Base-by-base conservation (phyloP, 2,888 invertebrate species). In the Diarsia brunnea region DNA sequence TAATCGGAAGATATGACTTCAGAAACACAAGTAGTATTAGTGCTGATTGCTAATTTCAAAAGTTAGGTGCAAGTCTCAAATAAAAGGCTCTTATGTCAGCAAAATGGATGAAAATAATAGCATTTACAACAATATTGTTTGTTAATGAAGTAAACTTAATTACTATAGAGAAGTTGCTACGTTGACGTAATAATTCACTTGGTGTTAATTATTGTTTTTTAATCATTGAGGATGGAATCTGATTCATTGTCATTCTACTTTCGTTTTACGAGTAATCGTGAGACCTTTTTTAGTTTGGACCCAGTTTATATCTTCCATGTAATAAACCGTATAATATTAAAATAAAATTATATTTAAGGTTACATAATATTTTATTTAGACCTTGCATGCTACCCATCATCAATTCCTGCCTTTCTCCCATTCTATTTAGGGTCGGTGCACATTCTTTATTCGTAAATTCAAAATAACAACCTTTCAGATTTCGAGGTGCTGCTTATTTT, bases 271-370 rank as follows among this genome's bases (percentile, higher is more conserved):
- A 89, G 84, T 90, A 92, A 94, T 95, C 92, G 91, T 91, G 91
- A 92, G 91, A 89, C 89, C 86, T 89, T 91, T n/a, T 94, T 92
- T 92, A 90, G 90, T 91, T 93, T 93, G 91, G 91, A 93, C 91
- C 89, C 91, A 91, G 90, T 91, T 91, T 93, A 90, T 91, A 91
- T 92, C 92, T 92, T 94, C 93, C 91, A 92, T 94, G 93, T 93
- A 93, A 92, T 92, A 93, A 89, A 91, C 91, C 90, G 90, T 90
- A 86, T 89, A 93, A 92, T 93, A 92, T 91, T 90, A 90, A 90
- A 92, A 95, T 94, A 95, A 95, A 94, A 89, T 89, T 95, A 91
- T 95, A 95, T 94, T 93, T 95, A 95, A 94, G 92, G 92, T 93
- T 91, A 91, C 88, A 82, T 88, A 64, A 65, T 84, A 91, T 93